Evolutionary conservation across 2,113 vertebrate species (phyloP).

Genomic region (Pantherophis guttatus): DNA sequence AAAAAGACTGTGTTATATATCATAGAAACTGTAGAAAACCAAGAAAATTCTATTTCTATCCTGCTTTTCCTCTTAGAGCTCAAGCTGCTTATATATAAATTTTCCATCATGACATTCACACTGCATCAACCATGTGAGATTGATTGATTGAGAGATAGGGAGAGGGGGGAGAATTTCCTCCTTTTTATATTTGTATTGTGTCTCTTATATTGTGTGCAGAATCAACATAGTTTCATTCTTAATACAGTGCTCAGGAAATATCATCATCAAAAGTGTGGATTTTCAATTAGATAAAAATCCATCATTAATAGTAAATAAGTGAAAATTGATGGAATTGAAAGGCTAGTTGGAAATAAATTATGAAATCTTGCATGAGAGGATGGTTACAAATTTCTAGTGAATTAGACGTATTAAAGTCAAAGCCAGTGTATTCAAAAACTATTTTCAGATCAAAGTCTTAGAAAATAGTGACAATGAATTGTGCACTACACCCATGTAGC

Average conservation of each 20-base stretch:
- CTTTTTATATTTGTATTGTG: not conserved
- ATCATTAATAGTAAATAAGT: not conserved
- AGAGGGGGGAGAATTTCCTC: not conserved
- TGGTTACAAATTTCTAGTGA: not conserved
- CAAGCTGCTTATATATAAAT: not conserved
- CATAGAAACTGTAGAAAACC: conserved; percentile 12
- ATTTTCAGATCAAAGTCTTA: not conserved
- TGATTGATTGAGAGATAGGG: not conserved
- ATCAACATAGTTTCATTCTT: not conserved
- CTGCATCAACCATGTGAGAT: not conserved
- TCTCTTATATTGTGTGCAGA: not conserved
- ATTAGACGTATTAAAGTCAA: not conserved
- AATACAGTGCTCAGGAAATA: not conserved
- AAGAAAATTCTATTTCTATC: not conserved
- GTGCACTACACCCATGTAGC: not conserved
- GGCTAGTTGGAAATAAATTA: not conserved
- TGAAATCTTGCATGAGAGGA: not conserved
- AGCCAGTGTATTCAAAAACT: not conserved
- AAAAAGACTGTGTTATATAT: not conserved
- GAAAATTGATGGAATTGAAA: not conserved
- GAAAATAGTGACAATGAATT: not conserved
- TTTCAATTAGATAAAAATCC: not conserved
- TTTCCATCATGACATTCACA: not conserved
- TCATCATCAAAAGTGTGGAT: not conserved
- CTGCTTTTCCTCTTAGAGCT: not conserved